phyloP scores from a whole-genome alignment of 1,140 invertebrate species.

The Frieseomelitta varia region DNA sequence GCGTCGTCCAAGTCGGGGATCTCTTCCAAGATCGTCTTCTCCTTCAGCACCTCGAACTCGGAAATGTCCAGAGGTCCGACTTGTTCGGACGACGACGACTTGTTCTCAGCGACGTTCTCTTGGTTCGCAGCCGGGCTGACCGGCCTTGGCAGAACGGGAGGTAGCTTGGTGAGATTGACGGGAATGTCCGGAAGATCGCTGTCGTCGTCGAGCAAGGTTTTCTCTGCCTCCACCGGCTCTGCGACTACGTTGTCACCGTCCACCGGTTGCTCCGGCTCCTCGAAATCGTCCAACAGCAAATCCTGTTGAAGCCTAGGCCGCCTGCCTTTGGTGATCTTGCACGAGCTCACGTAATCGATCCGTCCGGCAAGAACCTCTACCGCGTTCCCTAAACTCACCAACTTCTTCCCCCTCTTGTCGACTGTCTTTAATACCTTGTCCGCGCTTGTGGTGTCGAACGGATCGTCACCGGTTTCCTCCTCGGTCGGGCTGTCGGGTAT shows the following conservation, averaged over 20 bases:
- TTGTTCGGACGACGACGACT: conserved; percentile 22
- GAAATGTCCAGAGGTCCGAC: conserved; percentile 73
- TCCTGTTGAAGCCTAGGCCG: conserved; percentile 84
- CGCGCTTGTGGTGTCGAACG: conserved; percentile 93
- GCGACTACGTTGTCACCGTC: conserved; percentile 4
- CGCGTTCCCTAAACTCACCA: conserved; percentile 91
- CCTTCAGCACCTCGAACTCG: conserved; percentile 76
- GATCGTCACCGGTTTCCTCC: conserved; percentile 88
- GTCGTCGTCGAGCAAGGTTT: conserved; percentile 89
- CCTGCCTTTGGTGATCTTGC: conserved; percentile 81
- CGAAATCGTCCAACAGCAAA: conserved; percentile 87
- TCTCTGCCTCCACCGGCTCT: conserved; percentile 76
- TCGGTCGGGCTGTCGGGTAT: conserved; percentile 92
- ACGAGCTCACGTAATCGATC: conserved; percentile 85
- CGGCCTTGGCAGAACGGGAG: conserved; percentile 71
- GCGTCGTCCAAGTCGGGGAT: conserved; percentile 80
- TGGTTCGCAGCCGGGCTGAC: conserved; percentile 58
- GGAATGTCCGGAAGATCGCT: conserved; percentile 84
- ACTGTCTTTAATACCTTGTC: conserved; percentile 91
- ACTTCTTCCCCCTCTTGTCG: conserved; percentile 89
- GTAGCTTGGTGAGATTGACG: conserved; percentile 84
- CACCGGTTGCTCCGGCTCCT: conserved; percentile 75
- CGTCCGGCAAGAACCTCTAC: conserved; percentile 93
- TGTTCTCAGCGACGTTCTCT: conserved; percentile 48
- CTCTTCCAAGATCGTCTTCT: conserved; percentile 78